Conservation (phyloP, 2,888 invertebrate genomes). For the Cheilosia pagana region DNA sequence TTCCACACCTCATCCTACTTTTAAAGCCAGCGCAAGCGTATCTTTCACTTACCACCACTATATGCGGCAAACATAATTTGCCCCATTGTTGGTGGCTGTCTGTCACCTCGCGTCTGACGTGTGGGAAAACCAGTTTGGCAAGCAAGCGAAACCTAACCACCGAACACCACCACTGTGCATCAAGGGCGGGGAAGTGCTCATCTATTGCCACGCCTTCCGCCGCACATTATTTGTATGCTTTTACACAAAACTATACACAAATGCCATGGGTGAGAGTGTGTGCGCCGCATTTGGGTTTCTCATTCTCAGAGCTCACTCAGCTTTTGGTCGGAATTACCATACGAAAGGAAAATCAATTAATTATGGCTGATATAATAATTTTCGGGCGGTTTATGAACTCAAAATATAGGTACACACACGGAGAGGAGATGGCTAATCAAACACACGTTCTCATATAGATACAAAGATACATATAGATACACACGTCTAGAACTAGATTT, state of each 20-base stretch:
- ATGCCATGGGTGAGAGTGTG: background rate
- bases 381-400: conserved; percentile 56
- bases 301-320: too few relatives aligned
- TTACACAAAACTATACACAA: conserved; percentile 6
- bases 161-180: conserved; percentile 24
- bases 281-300: background rate
- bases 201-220: conserved; percentile 45
- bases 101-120: conserved; percentile 40
- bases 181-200: conserved; percentile 43
- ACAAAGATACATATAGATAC: background rate
- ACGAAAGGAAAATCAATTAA: conserved; percentile 57
- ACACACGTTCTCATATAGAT: background rate
- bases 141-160: conserved; percentile 3
- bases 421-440: conserved; percentile 29
- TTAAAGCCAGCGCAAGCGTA: conserved; percentile 64
- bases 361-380: conserved; percentile 57
- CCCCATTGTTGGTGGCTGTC: conserved; percentile 46
- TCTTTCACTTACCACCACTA: conserved; percentile 26
- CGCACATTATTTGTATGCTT: background rate
- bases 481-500: background rate
- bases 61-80: conserved; percentile 26
- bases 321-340: conserved; percentile 39
- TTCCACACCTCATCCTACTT: conserved; percentile 47
- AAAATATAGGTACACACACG: conserved; percentile 20
- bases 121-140: conserved; percentile 56